Evolutionary conservation across 2,888 invertebrate species (phyloP).

Genomic region (Frankliniella intonsa): DNA sequence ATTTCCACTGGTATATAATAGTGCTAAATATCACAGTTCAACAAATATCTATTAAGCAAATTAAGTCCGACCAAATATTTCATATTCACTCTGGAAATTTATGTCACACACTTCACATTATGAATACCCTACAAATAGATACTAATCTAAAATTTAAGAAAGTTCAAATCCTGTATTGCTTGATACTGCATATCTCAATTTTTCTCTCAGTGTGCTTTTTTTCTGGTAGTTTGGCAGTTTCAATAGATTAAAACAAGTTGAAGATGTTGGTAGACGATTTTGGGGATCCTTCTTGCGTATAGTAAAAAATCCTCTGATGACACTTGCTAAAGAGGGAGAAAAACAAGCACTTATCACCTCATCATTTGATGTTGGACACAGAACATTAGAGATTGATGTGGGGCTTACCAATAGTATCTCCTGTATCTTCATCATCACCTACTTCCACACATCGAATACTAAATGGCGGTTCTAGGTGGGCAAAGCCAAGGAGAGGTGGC

Average conservation of each 20-base stretch:
- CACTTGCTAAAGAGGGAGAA: slow-evolving; percentile 64
- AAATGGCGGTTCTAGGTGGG: slow-evolving; percentile 94
- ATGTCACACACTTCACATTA: background rate
- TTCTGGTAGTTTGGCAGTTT: slow-evolving; percentile 98
- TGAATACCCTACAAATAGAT: background rate
- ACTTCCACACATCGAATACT: slow-evolving; percentile 99
- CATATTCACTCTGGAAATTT: background rate
- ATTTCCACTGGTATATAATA: background rate
- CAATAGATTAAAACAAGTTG: slow-evolving; percentile 97
- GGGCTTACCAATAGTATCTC: slow-evolving; percentile 68
- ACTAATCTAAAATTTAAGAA: slow-evolving; percentile 50
- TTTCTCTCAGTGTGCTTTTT: slow-evolving; percentile 89
- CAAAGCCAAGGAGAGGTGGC: slow-evolving; percentile 92
- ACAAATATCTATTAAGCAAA: background rate
- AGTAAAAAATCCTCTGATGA: slow-evolving; percentile 95
- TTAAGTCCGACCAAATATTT: background rate
- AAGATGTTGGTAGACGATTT: slow-evolving; percentile 94
- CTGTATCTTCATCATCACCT: slow-evolving; percentile 93
- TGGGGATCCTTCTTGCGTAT: slow-evolving; percentile 91
- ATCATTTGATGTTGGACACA: background rate
- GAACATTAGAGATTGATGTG: background rate
- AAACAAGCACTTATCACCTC: background rate
- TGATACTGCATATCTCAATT: slow-evolving; percentile 92
- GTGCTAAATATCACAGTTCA: background rate
- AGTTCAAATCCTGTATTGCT: slow-evolving; percentile 98